These are phyloP conservation scores for Drosophila prostipennis DNA, from an alignment of 2,888 invertebrate species.

Conservation along the genomic window DNA sequence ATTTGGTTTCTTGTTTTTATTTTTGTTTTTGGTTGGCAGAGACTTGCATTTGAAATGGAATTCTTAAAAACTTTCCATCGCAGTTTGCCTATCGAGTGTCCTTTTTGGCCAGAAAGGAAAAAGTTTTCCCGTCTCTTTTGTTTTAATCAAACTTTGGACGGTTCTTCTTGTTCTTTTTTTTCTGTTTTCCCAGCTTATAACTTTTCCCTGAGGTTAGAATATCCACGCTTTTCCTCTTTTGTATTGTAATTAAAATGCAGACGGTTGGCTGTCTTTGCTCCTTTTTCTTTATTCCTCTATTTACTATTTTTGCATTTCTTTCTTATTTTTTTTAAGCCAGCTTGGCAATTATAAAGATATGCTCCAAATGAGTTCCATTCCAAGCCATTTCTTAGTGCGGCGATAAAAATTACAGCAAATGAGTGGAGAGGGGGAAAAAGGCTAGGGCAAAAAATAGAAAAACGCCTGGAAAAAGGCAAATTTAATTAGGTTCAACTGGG, in stretches of 20 bases:
- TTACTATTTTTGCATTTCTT: conserved; percentile 10
- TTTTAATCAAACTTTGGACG: conserved; percentile 79
- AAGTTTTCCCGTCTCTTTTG: conserved; percentile 46
- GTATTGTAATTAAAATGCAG: conserved; percentile 79
- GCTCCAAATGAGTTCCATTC: conserved; percentile 56
- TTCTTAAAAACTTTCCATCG: conserved; percentile 34
- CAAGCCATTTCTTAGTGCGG: conserved; percentile 34
- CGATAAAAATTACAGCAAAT: conserved; percentile 49
- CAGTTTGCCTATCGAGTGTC: conserved; percentile 46
- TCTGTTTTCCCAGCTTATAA: conserved; percentile 21
- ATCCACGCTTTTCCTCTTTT: conserved; percentile 47
- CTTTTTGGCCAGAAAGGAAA: conserved; percentile 28
- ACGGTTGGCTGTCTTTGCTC: conserved; percentile 45
- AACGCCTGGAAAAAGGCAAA: conserved; percentile 35
- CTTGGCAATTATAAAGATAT: conserved; percentile 75
- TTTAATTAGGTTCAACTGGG: conserved; percentile 74
- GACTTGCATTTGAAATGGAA: conserved; percentile 32
- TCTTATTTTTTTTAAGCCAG: no score
- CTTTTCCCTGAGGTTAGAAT: conserved; percentile 64
- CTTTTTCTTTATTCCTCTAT: conserved; percentile 36
- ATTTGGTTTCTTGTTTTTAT: neutral
- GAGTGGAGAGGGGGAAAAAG: conserved; percentile 6
- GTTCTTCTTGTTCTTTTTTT: conserved; percentile 4
- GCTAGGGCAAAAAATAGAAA: conserved; percentile 11
- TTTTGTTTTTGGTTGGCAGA: neutral